phyloP scores from a whole-genome alignment of 2,113 vertebrate species.

The Casuarius casuarius region DNA sequence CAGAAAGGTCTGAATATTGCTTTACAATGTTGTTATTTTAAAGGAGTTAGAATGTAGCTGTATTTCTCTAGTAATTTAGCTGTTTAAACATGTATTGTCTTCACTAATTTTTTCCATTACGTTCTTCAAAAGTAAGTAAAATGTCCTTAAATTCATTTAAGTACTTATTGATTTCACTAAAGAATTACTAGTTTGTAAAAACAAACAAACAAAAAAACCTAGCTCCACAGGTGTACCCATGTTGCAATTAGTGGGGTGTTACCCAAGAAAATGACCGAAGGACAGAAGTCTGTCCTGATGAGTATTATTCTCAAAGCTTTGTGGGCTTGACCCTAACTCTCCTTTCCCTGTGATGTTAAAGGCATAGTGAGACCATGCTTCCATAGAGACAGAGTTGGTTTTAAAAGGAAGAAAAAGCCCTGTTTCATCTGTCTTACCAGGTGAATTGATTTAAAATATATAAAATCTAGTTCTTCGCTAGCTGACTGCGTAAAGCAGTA shows the following conservation, averaged over 20 bases:
- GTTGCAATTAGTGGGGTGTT: not conserved
- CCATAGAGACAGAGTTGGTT: not conserved
- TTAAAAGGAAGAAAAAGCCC: no score
- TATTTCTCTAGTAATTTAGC: not conserved
- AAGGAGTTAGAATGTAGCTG: not conserved
- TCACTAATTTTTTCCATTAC: not conserved
- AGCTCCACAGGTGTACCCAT: not conserved
- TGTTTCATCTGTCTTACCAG: not conserved
- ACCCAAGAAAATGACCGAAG: not conserved
- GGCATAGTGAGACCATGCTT: not conserved
- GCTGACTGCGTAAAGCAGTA: fast-evolving
- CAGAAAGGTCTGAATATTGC: not conserved
- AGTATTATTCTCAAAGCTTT: not conserved
- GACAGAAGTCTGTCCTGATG: not conserved
- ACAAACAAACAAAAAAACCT: no score
- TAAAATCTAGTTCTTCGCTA: not conserved
- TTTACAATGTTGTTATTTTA: not conserved
- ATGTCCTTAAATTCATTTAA: not conserved
- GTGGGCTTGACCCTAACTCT: not conserved
- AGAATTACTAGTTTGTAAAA: not conserved
- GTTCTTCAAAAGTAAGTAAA: not conserved
- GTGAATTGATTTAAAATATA: not conserved
- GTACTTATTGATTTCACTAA: not conserved
- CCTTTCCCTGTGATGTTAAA: not conserved
- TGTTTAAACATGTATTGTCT: not conserved